These are phyloP conservation scores for Drosophila nigritarsus DNA, from an alignment of 2,888 invertebrate species.

Conservation along the genomic window DNA sequence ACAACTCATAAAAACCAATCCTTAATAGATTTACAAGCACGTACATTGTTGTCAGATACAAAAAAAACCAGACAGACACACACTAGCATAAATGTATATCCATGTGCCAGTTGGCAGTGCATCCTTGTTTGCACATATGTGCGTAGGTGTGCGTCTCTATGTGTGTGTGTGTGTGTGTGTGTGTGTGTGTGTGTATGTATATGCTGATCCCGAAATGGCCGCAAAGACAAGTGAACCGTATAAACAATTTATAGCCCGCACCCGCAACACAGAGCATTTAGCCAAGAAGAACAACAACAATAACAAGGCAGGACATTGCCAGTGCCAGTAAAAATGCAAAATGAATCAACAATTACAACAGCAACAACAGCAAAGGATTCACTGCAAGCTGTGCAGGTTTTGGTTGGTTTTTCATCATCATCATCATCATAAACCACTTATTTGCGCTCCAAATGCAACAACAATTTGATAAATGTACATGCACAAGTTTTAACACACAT, in stretches of 20 bases:
- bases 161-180: slow-evolving; percentile 7
- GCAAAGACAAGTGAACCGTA: slow-evolving; percentile 77
- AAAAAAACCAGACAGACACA: slow-evolving; percentile 6
- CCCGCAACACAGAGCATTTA: slow-evolving; percentile 53
- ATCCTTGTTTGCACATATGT: slow-evolving; percentile 12
- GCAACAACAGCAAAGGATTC: slow-evolving; percentile 3
- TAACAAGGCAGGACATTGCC: slow-evolving; percentile 46
- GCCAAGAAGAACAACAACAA: slow-evolving; percentile 34
- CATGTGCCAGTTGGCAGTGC: slow-evolving; percentile 32
- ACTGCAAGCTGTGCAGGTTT: slow-evolving; percentile 29
- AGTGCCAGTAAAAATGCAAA: slow-evolving; percentile 74
- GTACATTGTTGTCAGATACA: slow-evolving; percentile 56
- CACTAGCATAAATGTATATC: slow-evolving; percentile 7
- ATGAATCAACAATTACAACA: slow-evolving; percentile 51
- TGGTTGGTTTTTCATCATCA: slow-evolving; percentile 3
- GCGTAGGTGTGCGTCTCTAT: slow-evolving; percentile 6
- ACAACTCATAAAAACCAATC: slow-evolving; percentile 48
- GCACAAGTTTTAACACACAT: slow-evolving; percentile 38
- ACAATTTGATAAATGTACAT: slow-evolving; percentile 71
- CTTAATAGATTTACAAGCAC: slow-evolving; percentile 75
- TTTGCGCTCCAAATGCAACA: slow-evolving; percentile 79
- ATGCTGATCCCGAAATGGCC: slow-evolving; percentile 76
- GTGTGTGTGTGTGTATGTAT: slow-evolving; percentile 12
- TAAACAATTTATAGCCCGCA: slow-evolving; percentile 75
- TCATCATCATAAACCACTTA: slow-evolving; percentile 79